Evolutionary conservation across 2,113 vertebrate genomes (phyloP).

Genomic region (Cochlearius cochlearius): DNA sequence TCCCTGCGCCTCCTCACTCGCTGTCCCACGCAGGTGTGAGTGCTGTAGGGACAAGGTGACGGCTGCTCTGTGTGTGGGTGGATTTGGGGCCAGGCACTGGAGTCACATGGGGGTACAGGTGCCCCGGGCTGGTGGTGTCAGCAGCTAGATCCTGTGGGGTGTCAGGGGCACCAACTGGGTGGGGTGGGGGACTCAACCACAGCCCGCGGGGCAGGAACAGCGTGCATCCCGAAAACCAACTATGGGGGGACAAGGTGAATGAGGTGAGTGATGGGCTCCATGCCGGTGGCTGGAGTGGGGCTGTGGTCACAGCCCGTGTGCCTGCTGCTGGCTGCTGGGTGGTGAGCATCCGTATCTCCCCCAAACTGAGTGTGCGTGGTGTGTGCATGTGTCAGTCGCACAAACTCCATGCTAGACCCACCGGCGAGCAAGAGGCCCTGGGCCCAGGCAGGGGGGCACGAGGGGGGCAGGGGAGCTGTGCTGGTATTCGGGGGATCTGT

Average conservation of each 20-base stretch:
- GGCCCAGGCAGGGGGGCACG: no score
- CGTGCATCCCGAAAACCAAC: rapidly evolving
- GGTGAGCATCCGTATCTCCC: background rate
- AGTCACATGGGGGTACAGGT: rapidly evolving
- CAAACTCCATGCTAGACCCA: background rate
- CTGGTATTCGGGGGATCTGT: background rate
- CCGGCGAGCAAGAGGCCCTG: background rate
- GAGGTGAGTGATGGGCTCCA: background rate
- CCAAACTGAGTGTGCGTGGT: rapidly evolving
- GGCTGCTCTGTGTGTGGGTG: background rate
- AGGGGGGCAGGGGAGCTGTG: rapidly evolving
- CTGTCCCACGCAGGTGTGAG: background rate
- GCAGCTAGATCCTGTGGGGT: background rate
- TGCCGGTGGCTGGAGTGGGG: background rate
- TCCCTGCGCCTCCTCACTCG: rapidly evolving
- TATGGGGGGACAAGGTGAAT: background rate
- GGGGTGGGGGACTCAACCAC: rapidly evolving
- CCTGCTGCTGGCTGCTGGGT: background rate
- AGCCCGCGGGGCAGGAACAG: background rate
- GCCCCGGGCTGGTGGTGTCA: background rate
- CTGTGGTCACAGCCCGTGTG: rapidly evolving
- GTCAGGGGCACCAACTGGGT: background rate
- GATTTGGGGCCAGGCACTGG: background rate
- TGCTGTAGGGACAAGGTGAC: no score
- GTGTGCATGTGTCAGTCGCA: rapidly evolving